Base-by-base conservation (phyloP, 2,888 invertebrate genomes). In the Cremastinae sp. region DNA sequence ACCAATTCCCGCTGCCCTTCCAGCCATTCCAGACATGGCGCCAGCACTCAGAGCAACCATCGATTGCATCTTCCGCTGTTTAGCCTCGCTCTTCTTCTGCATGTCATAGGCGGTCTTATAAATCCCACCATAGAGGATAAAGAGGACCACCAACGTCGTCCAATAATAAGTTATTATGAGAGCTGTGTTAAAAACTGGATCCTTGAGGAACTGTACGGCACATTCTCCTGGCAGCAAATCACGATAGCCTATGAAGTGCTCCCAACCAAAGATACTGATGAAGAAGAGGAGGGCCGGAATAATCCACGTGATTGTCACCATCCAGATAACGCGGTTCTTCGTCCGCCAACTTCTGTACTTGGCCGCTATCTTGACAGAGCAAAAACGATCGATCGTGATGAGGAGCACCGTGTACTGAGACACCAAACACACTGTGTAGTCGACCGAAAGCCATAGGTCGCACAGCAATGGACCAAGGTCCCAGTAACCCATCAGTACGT, bases 391-490 rank as follows among this genome's bases (percentile, higher is more conserved):
- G 79, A 99, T 97, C 34, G 99, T 99, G 86, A 99, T 99, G 78
- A 99, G 93, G 71, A 99, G 93, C 12, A 99, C 99, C 0, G 99
- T 99, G 90, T 99, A 99, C 90, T 99, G 99, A 7, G 99, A 99
- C 28, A 98, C 98, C 58, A 99, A 93, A 88, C 99, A 99, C 34
- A 99, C 99, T 16, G 99, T 99, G 91, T 99, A 99, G 91, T 99
- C 99, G 61, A 98, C 96, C 0, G 98, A 98, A 5, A 99, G 93
- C 99, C 99, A 99, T 66, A 99, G 93, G 90, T 99, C 99, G 89
- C 99, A 99, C 5, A 98, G 92, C 74, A 99, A 92, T 22, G 97
- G 96, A 10, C 99, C 99, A 79, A 99, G 93, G 88, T 98, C 96
- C 99, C 99, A 99, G 88, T 96, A 96, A 65, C 97, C 98, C 92